phyloP scores from a whole-genome alignment of 2,797 vertebrate species.

The Echeneis naucrates region DNA sequence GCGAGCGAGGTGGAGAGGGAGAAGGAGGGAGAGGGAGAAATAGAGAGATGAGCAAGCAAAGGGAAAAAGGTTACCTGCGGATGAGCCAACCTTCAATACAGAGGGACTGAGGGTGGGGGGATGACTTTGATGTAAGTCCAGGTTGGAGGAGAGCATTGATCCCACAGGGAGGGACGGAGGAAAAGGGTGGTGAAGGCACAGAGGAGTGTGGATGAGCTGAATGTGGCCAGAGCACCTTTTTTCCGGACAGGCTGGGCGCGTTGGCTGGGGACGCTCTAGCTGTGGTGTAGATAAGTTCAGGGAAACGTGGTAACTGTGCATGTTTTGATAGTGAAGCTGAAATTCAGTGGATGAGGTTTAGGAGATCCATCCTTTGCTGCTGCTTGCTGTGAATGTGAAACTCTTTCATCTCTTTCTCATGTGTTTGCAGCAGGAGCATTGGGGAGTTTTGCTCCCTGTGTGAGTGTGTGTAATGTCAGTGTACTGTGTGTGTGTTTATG shows the following conservation, averaged over 20 bases:
- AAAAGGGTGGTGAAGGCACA: slow-evolving; percentile 43
- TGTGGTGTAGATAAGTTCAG: slow-evolving; percentile 45
- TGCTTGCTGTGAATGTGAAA: slow-evolving; percentile 66
- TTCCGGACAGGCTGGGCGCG: slow-evolving; percentile 27
- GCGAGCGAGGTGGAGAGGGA: slow-evolving; percentile 27
- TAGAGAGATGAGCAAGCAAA: slow-evolving; percentile 78
- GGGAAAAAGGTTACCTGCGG: slow-evolving; percentile 86
- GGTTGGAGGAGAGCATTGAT: slow-evolving; percentile 82
- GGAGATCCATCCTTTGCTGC: slow-evolving; percentile 60
- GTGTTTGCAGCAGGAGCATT: slow-evolving; percentile 69
- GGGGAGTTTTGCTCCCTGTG: slow-evolving; percentile 71
- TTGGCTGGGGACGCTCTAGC: slow-evolving; percentile 49
- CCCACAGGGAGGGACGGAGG: slow-evolving; percentile 52
- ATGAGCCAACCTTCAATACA: slow-evolving; percentile 77
- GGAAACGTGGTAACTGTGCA: slow-evolving; percentile 60
- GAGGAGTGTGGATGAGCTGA: slow-evolving; percentile 60
- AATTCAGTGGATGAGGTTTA: slow-evolving; percentile 69
- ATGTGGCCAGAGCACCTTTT: slow-evolving; percentile 54
- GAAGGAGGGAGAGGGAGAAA: slow-evolving; percentile 31
- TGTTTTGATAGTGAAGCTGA: slow-evolving; percentile 49
- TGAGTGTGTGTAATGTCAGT: slow-evolving; percentile 37
- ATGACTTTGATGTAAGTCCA: slow-evolving; percentile 82
- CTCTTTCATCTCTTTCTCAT: slow-evolving; percentile 77
- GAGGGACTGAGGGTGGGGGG: slow-evolving; percentile 48
- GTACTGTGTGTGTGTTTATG: slow-evolving; percentile 51